Base-by-base conservation (phyloP, 2,888 invertebrate species). In the Lepidochrysops patricia region DNA sequence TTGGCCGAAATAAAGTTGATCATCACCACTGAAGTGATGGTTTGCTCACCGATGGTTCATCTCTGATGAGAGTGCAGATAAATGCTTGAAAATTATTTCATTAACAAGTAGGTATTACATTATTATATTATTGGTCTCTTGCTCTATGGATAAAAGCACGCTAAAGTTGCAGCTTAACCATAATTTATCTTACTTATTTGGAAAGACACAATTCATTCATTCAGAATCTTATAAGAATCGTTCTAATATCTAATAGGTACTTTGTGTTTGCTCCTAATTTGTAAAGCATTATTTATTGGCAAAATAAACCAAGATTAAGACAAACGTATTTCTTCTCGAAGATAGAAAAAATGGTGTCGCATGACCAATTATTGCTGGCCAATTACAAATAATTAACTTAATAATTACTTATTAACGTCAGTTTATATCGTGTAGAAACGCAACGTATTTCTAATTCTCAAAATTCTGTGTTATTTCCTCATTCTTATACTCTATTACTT, bases 341-440 rank as follows among this genome's bases (percentile, higher is more conserved):
- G 19, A 43, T 7, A 12, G 6, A 9, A n/a, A 23, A 37, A 43
- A 43, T 9, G 9, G 43, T 43, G 43, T 43, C 43, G 43, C 19
- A 19, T 43, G 43, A 12, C 12, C 19, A 43, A 43, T 7, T 23
- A 50, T 26, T n/a, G 9, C 26, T 1, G 26, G 26, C 50, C 50
- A 50, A 26, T 25, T 50, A 25, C 12, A 50, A 50, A 50, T 50
- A 50, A 50, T 26, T 50, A n/a, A 26, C 50, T 50, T 26, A 15
- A 50, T 50, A 26, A 50, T 50, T 50, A 50, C 50, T 26, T 50
- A 50, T 50, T 50, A 50, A n/a, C 26, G 26, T 50, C 25, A 50
- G 5, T n/a, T 26, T 50, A 25, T n/a, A 6, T 6, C 13, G 6
- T 26, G n/a, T 50, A n/a, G 19, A 12, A 43, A 23, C 43, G 43